A percentile compares a stretch with the other conserved stretches of the same genome.
These are phyloP conservation scores for Embidobia sp. DNA, from an alignment of 2,888 invertebrate species.

Conservation along the genomic window DNA sequence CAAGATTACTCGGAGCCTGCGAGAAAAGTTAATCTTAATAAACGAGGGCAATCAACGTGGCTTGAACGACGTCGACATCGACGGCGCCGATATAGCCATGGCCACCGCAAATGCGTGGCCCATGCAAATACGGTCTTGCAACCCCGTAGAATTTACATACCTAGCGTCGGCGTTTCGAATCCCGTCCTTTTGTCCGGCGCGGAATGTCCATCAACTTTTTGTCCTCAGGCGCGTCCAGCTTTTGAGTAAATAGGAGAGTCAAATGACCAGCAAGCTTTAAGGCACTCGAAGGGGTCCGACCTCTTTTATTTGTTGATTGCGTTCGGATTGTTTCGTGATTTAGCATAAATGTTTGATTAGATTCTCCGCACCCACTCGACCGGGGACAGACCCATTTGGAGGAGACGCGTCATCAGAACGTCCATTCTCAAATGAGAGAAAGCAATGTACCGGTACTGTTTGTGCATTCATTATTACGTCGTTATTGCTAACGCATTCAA, in stretches of 20 bases:
- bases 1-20: constrained; percentile 72
- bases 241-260: constrained; percentile 80
- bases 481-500: constrained; percentile 59
- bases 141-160: constrained; percentile 80
- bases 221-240: constrained; percentile 73
- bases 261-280: constrained; percentile 81
- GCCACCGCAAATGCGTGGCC: constrained; percentile 78
- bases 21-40: constrained; percentile 82
- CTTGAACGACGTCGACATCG: constrained; percentile 64
- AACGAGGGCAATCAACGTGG: constrained; percentile 80
- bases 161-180: constrained; percentile 67
- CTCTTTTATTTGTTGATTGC: constrained; percentile 82
- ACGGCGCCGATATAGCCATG: constrained; percentile 47
- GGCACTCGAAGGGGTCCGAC: constrained; percentile 72
- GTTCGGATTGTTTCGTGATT: constrained; percentile 82
- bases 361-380: constrained; percentile 70
- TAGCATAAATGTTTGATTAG: constrained; percentile 82
- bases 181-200: constrained; percentile 79
- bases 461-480: constrained; percentile 64
- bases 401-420: constrained; percentile 46
- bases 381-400: constrained; percentile 57
- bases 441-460: constrained; percentile 59
- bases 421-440: constrained; percentile 58
- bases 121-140: constrained; percentile 78
- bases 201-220: constrained; percentile 82